Evolutionary conservation across 1,140 invertebrate species (phyloP), one percentile per base, ranked within the genome.

Genomic region (Luehdorfia chinensis): DNA sequence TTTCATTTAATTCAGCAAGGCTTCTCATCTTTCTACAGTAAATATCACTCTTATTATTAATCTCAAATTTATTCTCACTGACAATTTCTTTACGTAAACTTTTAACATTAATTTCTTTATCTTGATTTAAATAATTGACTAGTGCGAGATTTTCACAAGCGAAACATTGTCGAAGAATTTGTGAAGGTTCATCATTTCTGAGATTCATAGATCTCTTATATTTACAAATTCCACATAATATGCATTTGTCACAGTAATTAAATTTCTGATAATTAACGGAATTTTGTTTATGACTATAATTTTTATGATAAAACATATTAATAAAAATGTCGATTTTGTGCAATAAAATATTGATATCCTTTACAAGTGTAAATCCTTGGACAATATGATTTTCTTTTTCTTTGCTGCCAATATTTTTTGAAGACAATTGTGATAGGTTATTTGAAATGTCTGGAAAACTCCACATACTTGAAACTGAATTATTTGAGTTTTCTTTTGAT

Each of bases 201-300:
- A 16, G 9, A 19, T 37, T 37, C n/a, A n/a, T n/a, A n/a, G n/a
- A n/a, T n/a, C n/a, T n/a, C n/a, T n/a, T n/a, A n/a, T n/a, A n/a
- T n/a, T n/a, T n/a, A n/a, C n/a, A 21, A 4, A 16, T 37, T 37
- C 18, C 34, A 21, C 34, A 37, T 6, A 37, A 37, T 19, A 37
- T 16, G 18, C 34, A 37, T 12, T 15, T 15, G 11, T 37, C 34
- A 6, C 21, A 12, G 4, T 12, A 5, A 8, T 21, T 16, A 11
- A 6, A 19, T 36, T 21, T 5, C 7, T 37, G 15, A 1, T 37
- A 19, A 11, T 2, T 15, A 9, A 11, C 16, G 2, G 4, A 2
- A 1, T 34, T 19, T 36, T 36, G 14, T 7, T 16, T 36, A 19
- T 2, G 4, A n/a, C n/a, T n/a, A n/a, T n/a, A n/a, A n/a, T n/a